phyloP scores from a whole-genome alignment of 2,797 vertebrate species.

The Gallinago solitaria region DNA sequence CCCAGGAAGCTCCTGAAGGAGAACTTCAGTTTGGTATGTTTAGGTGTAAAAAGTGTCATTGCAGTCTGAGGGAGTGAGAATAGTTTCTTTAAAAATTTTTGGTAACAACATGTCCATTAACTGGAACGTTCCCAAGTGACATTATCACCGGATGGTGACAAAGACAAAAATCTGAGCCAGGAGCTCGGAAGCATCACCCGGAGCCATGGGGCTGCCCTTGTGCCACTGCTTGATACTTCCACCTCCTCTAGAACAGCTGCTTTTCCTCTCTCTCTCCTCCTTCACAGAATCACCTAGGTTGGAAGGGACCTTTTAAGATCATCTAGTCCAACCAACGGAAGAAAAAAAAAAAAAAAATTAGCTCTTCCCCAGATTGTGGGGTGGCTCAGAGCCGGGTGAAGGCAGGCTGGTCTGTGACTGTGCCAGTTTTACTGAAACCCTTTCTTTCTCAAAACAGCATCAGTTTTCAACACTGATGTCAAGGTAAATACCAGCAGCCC shows the following conservation, averaged over 20 bases:
- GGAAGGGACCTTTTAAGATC: no score
- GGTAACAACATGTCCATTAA: neutral
- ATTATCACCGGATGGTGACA: neutral
- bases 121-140: neutral
- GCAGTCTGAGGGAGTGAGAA: neutral
- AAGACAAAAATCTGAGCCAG: neutral
- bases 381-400: neutral
- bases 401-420: neutral
- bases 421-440: neutral
- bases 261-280: neutral
- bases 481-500: neutral
- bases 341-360: no score
- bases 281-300: neutral
- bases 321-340: no score
- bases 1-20: neutral
- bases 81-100: neutral
- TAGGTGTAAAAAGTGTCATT: neutral
- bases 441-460: neutral
- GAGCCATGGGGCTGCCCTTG: neutral
- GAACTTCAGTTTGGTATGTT: rapidly evolving
- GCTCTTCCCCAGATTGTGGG: neutral
- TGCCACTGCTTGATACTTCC: neutral
- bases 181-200: neutral
- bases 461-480: no score
- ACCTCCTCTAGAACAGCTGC: neutral